Evolutionary conservation across 2,797 vertebrate species (phyloP).

Genomic region (Prionace glauca): DNA sequence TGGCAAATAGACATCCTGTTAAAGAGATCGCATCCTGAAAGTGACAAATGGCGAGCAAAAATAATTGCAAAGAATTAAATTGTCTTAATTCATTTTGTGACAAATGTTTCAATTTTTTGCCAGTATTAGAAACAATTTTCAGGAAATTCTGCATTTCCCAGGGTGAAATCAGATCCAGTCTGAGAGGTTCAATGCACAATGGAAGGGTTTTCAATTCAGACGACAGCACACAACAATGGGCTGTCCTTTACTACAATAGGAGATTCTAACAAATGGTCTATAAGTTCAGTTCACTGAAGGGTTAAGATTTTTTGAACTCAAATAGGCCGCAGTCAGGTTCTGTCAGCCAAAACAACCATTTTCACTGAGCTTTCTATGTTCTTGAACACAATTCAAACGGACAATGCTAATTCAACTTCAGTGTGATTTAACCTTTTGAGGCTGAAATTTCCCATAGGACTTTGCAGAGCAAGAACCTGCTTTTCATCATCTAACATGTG

Average conservation of each 20-base stretch:
- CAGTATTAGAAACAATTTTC: background rate
- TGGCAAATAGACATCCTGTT: background rate
- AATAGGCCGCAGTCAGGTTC: constrained; percentile 14
- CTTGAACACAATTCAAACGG: constrained; percentile 34
- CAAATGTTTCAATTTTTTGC: background rate
- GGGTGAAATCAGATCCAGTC: constrained; percentile 18
- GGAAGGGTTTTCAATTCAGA: constrained; percentile 1
- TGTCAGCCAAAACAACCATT: constrained; percentile 38
- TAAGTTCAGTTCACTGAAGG: constrained; percentile 17
- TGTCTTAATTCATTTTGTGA: background rate
- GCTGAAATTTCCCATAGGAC: constrained; percentile 36
- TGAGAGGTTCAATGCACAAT: background rate
- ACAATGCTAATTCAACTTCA: constrained; percentile 38
- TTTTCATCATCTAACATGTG: constrained; percentile 36
- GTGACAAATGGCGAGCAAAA: background rate
- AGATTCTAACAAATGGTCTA: constrained; percentile 27
- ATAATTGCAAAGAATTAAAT: background rate
- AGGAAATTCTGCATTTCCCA: constrained; percentile 9
- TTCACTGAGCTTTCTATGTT: constrained; percentile 30
- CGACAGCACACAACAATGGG: constrained; percentile 4
- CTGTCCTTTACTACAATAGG: constrained; percentile 7
- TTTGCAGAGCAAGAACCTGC: constrained; percentile 31
- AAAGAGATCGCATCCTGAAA: background rate
- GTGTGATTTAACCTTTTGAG: constrained; percentile 38
- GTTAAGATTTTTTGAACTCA: constrained; percentile 27